phyloP scores from a whole-genome alignment of 2,113 vertebrate species.

The Thamnaconus septentrionalis region DNA sequence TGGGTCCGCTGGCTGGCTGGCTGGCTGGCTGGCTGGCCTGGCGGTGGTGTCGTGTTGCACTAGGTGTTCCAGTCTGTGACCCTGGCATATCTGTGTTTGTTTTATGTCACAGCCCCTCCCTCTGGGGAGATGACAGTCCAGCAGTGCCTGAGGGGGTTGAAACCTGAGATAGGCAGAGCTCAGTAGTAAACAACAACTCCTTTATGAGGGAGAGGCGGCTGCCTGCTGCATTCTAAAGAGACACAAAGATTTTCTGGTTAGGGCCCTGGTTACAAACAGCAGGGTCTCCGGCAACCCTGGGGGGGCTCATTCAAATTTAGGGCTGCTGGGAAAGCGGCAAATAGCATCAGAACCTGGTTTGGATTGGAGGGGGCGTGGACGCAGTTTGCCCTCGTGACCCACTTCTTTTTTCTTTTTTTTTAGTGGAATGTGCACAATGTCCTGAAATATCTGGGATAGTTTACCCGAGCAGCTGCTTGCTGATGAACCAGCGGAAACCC shows the following conservation, averaged over 20 bases:
- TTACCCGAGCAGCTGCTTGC: neutral
- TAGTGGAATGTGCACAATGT: neutral
- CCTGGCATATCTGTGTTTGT: slow-evolving; percentile 67
- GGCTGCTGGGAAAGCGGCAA: neutral
- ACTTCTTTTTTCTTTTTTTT: neutral
- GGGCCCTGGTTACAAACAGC: slow-evolving; percentile 29
- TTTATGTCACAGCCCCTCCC: slow-evolving; percentile 69
- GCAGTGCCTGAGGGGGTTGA: slow-evolving; percentile 64
- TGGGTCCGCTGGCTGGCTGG: slow-evolving; percentile 18
- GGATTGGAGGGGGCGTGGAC: too few species aligned
- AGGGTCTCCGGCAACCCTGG: neutral
- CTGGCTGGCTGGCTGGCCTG: neutral
- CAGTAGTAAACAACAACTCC: slow-evolving; percentile 69
- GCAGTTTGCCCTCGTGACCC: too few species aligned
- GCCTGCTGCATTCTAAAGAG: slow-evolving; percentile 39
- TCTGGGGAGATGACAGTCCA: slow-evolving; percentile 61
- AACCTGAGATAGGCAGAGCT: slow-evolving; percentile 67
- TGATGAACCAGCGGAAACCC: too few species aligned
- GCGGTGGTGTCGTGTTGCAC: slow-evolving; percentile 61
- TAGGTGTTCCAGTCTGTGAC: slow-evolving; percentile 57
- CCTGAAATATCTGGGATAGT: neutral
- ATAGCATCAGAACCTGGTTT: neutral
- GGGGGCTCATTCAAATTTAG: slow-evolving; percentile 19
- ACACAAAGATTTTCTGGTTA: slow-evolving; percentile 37
- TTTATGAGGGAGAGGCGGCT: slow-evolving; percentile 58